Base-by-base conservation (phyloP, 2,888 invertebrate species). In the Diarsia brunnea region DNA sequence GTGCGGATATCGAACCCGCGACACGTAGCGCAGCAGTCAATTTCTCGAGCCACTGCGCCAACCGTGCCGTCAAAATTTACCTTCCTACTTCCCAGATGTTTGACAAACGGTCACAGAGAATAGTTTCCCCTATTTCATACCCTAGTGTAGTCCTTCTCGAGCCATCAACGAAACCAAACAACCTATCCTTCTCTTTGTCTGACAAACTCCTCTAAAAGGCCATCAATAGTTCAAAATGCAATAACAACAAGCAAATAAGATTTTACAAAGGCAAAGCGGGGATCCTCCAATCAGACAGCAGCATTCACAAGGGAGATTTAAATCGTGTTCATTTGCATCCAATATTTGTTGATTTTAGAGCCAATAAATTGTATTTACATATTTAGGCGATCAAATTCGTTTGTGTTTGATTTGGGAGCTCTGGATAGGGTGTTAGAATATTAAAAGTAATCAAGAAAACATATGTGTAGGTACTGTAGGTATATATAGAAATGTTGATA, bases 221-320 rank as follows among this genome's bases (percentile, higher is more conserved):
- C 64, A 76, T 67, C 72, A 75, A 83, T 82, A 81, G 81, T 75
- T 82, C 77, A 77, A 81, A 81, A 83, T 75, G 79, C 81, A 87
- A 88, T 85, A 88, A 82, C 81, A 84, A 76, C 69, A 75, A 84
- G 78, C 82, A 85, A 90, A 89, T 89, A 86, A 87, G 79, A 86
- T 87, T 83, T 74, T 61, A 82, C 78, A 84, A 86, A 85, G 78
- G 79, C 81, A 77, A 84, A 73, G 71, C 72, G 81, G 19, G 63
- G 69, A 85, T 83, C 68, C 69, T 81, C 87, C 87, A 87, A 85
- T 88, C 83, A 81, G 72, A 69, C 69, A 66, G 16, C 49, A 61
- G 70, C 51, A 73, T 67, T 65, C 78, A 67, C 75, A 24, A 60
- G 75, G 74, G 75, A 74, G 74, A 67, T 82, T 83, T 81, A 75